Conservation (phyloP, 2,888 invertebrate genomes). For the Acanthoscelides obtectus region DNA sequence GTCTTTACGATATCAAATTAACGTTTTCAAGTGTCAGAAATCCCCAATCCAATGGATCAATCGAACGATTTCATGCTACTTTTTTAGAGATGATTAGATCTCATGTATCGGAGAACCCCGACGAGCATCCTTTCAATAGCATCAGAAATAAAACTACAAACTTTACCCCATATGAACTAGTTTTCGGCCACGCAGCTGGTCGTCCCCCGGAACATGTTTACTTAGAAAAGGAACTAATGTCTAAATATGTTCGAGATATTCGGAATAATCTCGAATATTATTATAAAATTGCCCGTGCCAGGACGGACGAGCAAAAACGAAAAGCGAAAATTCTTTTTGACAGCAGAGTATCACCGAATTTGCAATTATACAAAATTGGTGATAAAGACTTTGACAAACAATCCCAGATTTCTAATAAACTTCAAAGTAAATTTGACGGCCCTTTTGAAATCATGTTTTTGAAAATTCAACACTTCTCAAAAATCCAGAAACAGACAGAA, state of each 20-base stretch:
- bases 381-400: slow-evolving; percentile 16
- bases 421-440: slow-evolving; percentile 16
- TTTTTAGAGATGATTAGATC: slow-evolving; percentile 16
- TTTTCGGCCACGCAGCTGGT: slow-evolving; percentile 17
- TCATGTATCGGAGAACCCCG: slow-evolving; percentile 9
- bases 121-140: slow-evolving; percentile 14
- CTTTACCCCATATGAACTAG: slow-evolving; percentile 16
- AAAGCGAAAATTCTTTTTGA: slow-evolving; percentile 17
- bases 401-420: slow-evolving; percentile 16
- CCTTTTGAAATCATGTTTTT: slow-evolving; percentile 6
- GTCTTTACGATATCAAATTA: too few relatives aligned
- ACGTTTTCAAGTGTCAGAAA: too few relatives aligned
- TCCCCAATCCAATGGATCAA: too few relatives aligned
- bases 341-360: slow-evolving; percentile 3
- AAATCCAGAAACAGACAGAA: background rate
- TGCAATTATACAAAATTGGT: slow-evolving; percentile 10
- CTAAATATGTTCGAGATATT: slow-evolving; percentile 18
- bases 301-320: slow-evolving; percentile 12
- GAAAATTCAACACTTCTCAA: background rate
- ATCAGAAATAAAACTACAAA: slow-evolving; percentile 7
- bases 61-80: slow-evolving; percentile 16
- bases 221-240: slow-evolving; percentile 16
- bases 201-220: slow-evolving; percentile 17
- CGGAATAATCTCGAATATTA: slow-evolving; percentile 13
- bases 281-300: slow-evolving; percentile 14